phyloP scores from a whole-genome alignment of 2,888 invertebrate genomes.

The Acanthosoma haemorrhoidale region DNA sequence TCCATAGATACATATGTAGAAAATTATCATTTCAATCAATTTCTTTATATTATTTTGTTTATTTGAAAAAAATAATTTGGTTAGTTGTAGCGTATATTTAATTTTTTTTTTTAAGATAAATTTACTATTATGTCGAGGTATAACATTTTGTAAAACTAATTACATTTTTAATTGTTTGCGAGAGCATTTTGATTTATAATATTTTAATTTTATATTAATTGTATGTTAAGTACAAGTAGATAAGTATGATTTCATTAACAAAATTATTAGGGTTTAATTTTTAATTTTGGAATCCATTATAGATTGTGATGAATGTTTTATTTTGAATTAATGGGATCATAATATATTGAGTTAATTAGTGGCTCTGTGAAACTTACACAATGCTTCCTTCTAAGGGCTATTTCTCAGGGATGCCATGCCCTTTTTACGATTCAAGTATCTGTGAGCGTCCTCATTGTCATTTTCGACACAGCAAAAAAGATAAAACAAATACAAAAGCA shows the following conservation, averaged over 20 bases:
- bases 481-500: background rate
- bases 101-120: no score
- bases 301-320: no score
- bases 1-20: background rate
- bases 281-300: no score
- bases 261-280: background rate
- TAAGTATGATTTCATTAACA: background rate
- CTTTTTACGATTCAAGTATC: constrained; percentile 70
- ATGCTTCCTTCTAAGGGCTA: constrained; percentile 90
- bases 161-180: background rate
- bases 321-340: no score
- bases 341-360: no score
- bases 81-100: no score
- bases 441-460: constrained; percentile 90
- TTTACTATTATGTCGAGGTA: no score
- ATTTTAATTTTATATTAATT: background rate
- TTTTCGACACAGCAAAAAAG: constrained; percentile 77
- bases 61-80: no score
- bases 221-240: background rate
- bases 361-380: constrained; percentile 37
- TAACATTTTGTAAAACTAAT: no score
- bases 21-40: background rate
- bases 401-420: constrained; percentile 79
- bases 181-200: background rate
- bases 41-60: constrained; percentile 5